Evolutionary conservation across 2,888 invertebrate genomes (phyloP).

Genomic region (Apodemia zela): DNA sequence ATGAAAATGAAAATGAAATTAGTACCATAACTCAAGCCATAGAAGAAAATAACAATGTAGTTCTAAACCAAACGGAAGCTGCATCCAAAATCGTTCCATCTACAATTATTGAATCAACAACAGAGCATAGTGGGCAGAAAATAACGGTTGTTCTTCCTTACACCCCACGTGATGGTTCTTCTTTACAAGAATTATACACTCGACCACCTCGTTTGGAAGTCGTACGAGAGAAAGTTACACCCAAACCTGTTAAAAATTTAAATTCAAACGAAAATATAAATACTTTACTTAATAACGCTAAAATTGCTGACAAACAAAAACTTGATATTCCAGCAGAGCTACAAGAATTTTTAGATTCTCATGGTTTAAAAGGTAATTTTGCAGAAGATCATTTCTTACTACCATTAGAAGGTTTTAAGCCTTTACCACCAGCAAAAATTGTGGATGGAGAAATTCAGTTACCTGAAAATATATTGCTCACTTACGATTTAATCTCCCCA

Average conservation of each 20-base stretch:
- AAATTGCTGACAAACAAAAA: constrained; percentile 44
- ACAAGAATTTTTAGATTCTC: constrained; percentile 63
- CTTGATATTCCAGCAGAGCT: constrained; percentile 58
- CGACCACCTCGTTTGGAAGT: constrained; percentile 83
- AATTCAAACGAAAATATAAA: constrained; percentile 42
- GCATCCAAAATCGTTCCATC: constrained; percentile 35
- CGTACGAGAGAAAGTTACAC: constrained; percentile 58
- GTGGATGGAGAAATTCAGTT: constrained; percentile 63
- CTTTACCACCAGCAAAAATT: constrained; percentile 60
- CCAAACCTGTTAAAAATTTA: constrained; percentile 42
- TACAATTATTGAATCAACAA: constrained; percentile 47
- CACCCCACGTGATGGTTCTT: constrained; percentile 76
- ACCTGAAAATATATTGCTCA: constrained; percentile 66
- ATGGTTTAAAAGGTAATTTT: constrained; percentile 59
- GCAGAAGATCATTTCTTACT: constrained; percentile 63
- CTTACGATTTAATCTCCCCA: constrained; percentile 63
- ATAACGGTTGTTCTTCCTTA: constrained; percentile 85
- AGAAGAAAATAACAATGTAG: constrained; percentile 29
- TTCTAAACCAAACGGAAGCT: constrained; percentile 37
- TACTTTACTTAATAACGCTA: constrained; percentile 43
- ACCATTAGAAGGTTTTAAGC: constrained; percentile 70
- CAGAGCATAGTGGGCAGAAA: constrained; percentile 55
- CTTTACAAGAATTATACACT: constrained; percentile 83
- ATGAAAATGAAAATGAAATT: constrained; percentile 56
- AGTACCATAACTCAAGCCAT: constrained; percentile 31